A percentile compares a stretch with the other conserved stretches of the same genome.
Evolutionary conservation across 2,888 invertebrate species (phyloP).

Genomic region (Ferdinandea cuprea): DNA sequence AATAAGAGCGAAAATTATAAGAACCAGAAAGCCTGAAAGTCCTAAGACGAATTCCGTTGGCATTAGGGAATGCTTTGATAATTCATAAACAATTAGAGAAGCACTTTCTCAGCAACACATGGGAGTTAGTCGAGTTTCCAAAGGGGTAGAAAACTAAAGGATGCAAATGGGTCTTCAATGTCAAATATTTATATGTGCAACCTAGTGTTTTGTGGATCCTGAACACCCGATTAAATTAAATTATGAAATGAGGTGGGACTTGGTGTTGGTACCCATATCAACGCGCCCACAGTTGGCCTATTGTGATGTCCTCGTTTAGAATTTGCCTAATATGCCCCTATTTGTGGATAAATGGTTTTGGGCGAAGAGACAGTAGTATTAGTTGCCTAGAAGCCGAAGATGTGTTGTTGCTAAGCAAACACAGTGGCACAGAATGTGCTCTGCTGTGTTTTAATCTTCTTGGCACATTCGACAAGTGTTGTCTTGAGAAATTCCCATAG

Average conservation of each 20-base stretch:
- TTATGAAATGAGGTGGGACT: too few relatives aligned
- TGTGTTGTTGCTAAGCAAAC: too few relatives aligned
- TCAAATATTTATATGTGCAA: slow-evolving; percentile 70
- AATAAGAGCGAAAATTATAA: slow-evolving; percentile 12
- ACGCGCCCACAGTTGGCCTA: too few relatives aligned
- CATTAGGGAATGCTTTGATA: slow-evolving; percentile 4
- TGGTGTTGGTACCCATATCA: too few relatives aligned
- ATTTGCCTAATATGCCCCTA: too few relatives aligned
- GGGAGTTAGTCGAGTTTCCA: slow-evolving; percentile 29
- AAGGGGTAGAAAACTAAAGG: neutral
- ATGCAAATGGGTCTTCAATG: slow-evolving; percentile 44
- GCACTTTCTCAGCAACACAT: slow-evolving; percentile 25
- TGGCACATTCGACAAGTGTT: too few relatives aligned
- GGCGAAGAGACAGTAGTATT: too few relatives aligned
- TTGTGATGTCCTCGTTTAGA: too few relatives aligned
- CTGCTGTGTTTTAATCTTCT: too few relatives aligned
- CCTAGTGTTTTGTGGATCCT: slow-evolving; percentile 50
- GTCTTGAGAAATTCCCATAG: too few relatives aligned
- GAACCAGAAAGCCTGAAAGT: slow-evolving; percentile 8
- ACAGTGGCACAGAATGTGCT: too few relatives aligned
- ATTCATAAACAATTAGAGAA: slow-evolving; percentile 29
- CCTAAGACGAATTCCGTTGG: slow-evolving; percentile 6
- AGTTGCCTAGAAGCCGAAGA: too few relatives aligned
- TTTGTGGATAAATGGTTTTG: slow-evolving; percentile 71
- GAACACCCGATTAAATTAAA: slow-evolving; percentile 63